Evolutionary conservation across 2,797 vertebrate species (phyloP).

Genomic region (Malurus splendens): DNA sequence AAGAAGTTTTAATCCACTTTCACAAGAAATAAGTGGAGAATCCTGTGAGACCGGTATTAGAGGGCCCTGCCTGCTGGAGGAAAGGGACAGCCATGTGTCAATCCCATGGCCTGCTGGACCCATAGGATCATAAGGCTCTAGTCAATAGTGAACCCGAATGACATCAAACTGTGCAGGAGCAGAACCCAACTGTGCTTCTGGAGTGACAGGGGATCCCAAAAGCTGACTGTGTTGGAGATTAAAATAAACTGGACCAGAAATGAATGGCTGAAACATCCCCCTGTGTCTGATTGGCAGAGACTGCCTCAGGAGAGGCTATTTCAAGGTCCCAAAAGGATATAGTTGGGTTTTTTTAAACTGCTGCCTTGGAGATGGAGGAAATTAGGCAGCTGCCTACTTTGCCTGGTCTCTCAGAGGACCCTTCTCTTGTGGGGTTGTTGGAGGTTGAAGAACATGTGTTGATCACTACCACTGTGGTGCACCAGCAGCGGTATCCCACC

Average conservation of each 20-base stretch:
- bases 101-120: neutral
- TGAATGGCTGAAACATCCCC: neutral
- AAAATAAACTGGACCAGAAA: neutral
- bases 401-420: neutral
- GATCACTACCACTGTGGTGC: neutral
- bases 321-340: neutral
- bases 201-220: neutral
- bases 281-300: neutral
- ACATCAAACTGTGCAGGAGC: neutral
- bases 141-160: neutral
- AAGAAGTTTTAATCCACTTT: neutral
- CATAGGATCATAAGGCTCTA: neutral
- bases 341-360: rapidly evolving
- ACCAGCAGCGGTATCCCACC: neutral
- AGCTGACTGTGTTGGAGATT: neutral
- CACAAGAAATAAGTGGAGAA: neutral
- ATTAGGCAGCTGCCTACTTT: neutral
- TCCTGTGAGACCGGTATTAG: neutral
- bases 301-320: neutral
- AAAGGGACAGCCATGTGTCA: neutral
- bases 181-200: neutral
- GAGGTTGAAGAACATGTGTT: neutral
- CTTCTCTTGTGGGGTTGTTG: neutral
- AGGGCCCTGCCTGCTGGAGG: neutral
- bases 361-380: neutral